Evolutionary conservation across 1,140 invertebrate species (phyloP).

Genomic region (Platorchestia sp.): DNA sequence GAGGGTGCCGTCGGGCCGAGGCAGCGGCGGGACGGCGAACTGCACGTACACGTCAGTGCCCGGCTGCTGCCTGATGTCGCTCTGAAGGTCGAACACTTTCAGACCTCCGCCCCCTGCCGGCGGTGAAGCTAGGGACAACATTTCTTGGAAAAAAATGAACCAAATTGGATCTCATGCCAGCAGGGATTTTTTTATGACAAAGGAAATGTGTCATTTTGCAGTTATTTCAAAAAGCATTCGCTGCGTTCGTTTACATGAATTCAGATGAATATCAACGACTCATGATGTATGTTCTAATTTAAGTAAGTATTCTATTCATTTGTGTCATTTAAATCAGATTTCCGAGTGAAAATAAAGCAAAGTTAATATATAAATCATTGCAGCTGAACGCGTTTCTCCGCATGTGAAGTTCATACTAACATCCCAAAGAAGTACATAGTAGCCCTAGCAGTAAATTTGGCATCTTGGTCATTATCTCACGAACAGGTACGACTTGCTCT

Average conservation of each 20-base stretch:
- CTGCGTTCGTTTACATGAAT: too few relatives aligned
- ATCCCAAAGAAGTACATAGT: neutral
- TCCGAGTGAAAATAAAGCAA: neutral
- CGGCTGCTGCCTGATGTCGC: neutral
- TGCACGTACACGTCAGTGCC: neutral
- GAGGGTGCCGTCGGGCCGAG: neutral
- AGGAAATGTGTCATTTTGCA: neutral
- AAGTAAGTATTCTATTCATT: too few relatives aligned
- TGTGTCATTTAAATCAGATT: neutral
- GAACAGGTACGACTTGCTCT: neutral
- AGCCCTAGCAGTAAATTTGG: neutral
- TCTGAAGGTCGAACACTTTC: conserved; percentile 21
- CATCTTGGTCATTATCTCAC: neutral
- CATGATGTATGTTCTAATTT: neutral
- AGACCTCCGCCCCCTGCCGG: neutral
- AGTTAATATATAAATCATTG: neutral
- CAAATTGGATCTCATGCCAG: neutral
- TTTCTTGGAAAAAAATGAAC: neutral
- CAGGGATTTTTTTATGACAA: neutral
- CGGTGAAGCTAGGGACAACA: neutral
- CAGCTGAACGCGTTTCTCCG: neutral
- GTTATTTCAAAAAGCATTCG: neutral
- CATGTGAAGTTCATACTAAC: neutral
- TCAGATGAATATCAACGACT: neutral
- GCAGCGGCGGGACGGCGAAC: neutral